Conservation (phyloP, 2,888 invertebrate species). For the Melanostoma mellinum region DNA sequence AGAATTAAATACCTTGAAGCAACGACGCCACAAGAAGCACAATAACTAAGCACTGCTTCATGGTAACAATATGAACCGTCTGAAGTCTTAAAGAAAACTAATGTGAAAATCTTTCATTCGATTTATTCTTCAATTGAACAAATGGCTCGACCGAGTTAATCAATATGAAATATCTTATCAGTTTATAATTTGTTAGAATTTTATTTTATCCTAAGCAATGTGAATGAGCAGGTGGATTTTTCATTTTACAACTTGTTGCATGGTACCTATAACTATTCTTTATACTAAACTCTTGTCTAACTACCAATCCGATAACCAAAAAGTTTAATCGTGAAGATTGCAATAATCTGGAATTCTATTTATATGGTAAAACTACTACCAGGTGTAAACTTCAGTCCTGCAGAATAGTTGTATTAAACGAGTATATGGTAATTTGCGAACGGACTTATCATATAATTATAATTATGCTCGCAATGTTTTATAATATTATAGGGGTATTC, state of each 20-base stretch:
- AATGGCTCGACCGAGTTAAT: slow-evolving; percentile 12
- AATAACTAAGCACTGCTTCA: slow-evolving; percentile 28
- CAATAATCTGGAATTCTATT: slow-evolving; percentile 5
- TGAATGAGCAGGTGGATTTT: slow-evolving; percentile 28
- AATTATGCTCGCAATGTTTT: too few relatives aligned
- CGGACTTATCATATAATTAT: too few relatives aligned
- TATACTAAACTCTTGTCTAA: slow-evolving; percentile 47
- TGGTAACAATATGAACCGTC: slow-evolving; percentile 15
- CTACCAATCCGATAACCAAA: slow-evolving; percentile 7
- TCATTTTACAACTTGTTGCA: slow-evolving; percentile 10
- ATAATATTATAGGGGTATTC: too few relatives aligned
- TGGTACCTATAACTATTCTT: slow-evolving; percentile 11
- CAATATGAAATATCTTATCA: slow-evolving; percentile 52
- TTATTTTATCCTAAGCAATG: slow-evolving; percentile 12
- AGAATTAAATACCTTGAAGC: slow-evolving; percentile 36
- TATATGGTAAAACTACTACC: too few relatives aligned
- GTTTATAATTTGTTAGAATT: slow-evolving; percentile 5
- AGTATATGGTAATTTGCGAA: too few relatives aligned
- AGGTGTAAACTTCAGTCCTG: too few relatives aligned
- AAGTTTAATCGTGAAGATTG: slow-evolving; percentile 15
- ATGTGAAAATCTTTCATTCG: not conserved
- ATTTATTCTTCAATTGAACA: slow-evolving; percentile 14
- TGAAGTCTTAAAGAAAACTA: slow-evolving; percentile 35
- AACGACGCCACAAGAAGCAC: slow-evolving; percentile 11
- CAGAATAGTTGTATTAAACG: too few relatives aligned